Conservation (phyloP, 2,888 invertebrate species). For the Venusia cambrica region DNA sequence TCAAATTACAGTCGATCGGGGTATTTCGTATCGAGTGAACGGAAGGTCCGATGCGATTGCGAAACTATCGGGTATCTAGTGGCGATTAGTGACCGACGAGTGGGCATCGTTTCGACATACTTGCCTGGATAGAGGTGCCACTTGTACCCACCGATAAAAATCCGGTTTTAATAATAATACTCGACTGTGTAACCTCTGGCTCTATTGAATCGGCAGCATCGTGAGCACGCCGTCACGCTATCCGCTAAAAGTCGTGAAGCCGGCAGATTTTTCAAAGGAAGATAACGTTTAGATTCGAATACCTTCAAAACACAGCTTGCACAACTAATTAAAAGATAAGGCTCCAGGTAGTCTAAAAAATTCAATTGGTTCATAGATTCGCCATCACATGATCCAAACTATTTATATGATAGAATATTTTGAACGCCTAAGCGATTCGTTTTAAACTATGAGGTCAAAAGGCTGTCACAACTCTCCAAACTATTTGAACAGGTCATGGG, state of each 20-base stretch:
- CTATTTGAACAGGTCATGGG: slow-evolving; percentile 26
- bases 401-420: slow-evolving; percentile 7
- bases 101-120: slow-evolving; percentile 73
- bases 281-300: slow-evolving; percentile 17
- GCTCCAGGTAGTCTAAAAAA: slow-evolving; percentile 1
- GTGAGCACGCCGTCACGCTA: slow-evolving; percentile 30
- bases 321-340: slow-evolving; percentile 14
- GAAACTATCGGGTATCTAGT: slow-evolving; percentile 66
- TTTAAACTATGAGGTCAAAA: slow-evolving; percentile 14
- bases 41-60: slow-evolving; percentile 66
- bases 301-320: too few relatives aligned
- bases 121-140: slow-evolving; percentile 51
- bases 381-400: slow-evolving; percentile 1
- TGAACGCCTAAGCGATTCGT: slow-evolving; percentile 5
- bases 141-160: slow-evolving; percentile 46
- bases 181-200: slow-evolving; percentile 38
- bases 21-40: slow-evolving; percentile 69
- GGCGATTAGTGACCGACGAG: slow-evolving; percentile 69
- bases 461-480: slow-evolving; percentile 22
- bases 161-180: slow-evolving; percentile 48
- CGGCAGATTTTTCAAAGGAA: slow-evolving; percentile 17
- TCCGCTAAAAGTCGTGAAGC: slow-evolving; percentile 24
- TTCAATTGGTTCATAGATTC: background rate
- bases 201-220: slow-evolving; percentile 39
- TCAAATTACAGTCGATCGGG: slow-evolving; percentile 52